A percentile compares a stretch with the other conserved stretches of the same genome.
Conservation (phyloP, 2,113 vertebrate genomes). For the Ibidorhyncha struthersii region DNA sequence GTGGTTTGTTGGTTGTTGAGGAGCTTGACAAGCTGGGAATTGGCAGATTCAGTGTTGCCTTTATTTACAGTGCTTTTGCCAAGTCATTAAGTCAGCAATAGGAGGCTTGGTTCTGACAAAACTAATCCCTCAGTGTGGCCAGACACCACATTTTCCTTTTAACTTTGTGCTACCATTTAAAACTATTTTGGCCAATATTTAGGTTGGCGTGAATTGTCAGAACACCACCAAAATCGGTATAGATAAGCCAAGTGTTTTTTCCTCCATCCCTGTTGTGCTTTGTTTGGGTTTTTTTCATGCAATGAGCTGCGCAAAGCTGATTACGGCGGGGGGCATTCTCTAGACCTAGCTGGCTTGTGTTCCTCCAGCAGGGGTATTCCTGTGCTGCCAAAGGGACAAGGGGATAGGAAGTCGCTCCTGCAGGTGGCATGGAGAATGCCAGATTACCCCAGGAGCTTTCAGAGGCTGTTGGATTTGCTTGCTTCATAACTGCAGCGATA, state of each 20-base stretch:
- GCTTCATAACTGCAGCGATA: neutral
- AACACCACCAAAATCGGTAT: neutral
- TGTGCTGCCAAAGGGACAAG: neutral
- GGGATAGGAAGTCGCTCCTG: accelerated
- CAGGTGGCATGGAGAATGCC: neutral
- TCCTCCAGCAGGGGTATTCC: neutral
- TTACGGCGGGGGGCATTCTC: neutral
- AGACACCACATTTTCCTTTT: neutral
- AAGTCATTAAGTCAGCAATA: constrained; percentile 5
- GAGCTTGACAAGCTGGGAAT: constrained; percentile 24
- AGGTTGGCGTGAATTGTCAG: neutral
- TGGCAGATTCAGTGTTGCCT: constrained; percentile 9
- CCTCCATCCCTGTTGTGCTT: neutral
- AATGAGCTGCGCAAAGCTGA: neutral
- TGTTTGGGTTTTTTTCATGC: neutral
- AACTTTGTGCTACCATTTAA: neutral
- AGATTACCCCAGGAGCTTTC: neutral
- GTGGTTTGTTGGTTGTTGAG: constrained; percentile 26
- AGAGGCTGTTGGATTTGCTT: neutral
- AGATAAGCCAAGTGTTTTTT: neutral
- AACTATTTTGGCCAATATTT: neutral
- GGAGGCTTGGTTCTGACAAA: constrained; percentile 8
- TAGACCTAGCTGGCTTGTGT: neutral
- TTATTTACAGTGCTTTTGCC: constrained; percentile 44
- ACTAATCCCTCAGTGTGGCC: neutral